Evolutionary conservation across 2,888 invertebrate species (phyloP).

Genomic region (Melipona beecheii): DNA sequence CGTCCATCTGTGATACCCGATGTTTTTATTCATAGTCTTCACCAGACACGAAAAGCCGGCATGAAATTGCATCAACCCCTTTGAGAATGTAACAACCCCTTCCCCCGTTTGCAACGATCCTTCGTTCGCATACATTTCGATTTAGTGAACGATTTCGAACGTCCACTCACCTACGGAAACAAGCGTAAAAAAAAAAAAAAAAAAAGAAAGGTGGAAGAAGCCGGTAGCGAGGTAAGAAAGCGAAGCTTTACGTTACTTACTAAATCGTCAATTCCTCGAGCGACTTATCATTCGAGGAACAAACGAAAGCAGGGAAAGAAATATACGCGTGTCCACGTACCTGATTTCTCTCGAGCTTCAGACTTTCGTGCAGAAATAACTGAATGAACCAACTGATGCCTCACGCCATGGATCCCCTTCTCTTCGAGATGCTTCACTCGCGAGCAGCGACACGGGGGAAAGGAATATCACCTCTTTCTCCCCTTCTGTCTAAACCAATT

Average conservation of each 20-base stretch:
- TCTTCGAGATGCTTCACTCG: constrained; percentile 35
- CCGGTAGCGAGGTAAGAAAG: constrained; percentile 31
- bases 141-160: neutral
- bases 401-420: constrained; percentile 58
- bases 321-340: constrained; percentile 23
- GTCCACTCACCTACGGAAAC: neutral
- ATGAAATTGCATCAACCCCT: constrained; percentile 26
- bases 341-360: constrained; percentile 48
- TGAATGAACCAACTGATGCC: constrained; percentile 23
- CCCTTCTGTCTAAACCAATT: neutral
- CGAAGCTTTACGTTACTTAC: neutral
- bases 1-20: neutral
- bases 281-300: neutral
- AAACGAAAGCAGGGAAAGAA: neutral
- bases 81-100: neutral
- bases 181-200: no score
- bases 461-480: constrained; percentile 21
- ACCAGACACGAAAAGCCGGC: neutral
- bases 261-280: neutral
- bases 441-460: constrained; percentile 23
- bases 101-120: neutral
- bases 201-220: neutral
- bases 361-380: constrained; percentile 37
- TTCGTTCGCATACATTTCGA: neutral
- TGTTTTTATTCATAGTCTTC: neutral